A percentile compares a stretch with the other conserved stretches of the same genome.
Evolutionary conservation across 2,888 invertebrate species (phyloP).

Genomic region (Drosophila paramelanica): DNA sequence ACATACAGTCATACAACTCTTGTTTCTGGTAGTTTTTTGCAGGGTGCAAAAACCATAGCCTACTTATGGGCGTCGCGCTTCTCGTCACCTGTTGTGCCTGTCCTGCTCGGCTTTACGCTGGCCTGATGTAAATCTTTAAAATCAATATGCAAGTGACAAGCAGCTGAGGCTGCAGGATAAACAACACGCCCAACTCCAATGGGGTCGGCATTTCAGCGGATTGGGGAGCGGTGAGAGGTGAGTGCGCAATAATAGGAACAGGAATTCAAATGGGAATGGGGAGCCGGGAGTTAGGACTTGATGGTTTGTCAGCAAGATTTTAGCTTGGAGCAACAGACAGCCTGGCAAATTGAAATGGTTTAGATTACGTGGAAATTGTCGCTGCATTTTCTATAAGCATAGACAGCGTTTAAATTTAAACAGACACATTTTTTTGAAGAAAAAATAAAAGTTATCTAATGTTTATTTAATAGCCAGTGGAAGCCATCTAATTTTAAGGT

Average conservation of each 20-base stretch:
- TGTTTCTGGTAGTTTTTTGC: accelerated
- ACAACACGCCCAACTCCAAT: slow-evolving; percentile 13
- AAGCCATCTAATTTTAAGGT: slow-evolving; percentile 13
- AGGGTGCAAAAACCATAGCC: slow-evolving; percentile 42
- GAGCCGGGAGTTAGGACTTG: slow-evolving; percentile 30
- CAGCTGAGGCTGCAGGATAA: slow-evolving; percentile 49
- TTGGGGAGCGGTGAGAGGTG: slow-evolving; percentile 1
- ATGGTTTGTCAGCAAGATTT: slow-evolving; percentile 42
- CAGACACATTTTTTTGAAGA: not conserved
- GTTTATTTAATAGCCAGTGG: too few species aligned
- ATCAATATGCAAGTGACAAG: slow-evolving; percentile 70
- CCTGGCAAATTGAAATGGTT: slow-evolving; percentile 71
- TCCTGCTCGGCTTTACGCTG: slow-evolving; percentile 25
- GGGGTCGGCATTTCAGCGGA: slow-evolving; percentile 1
- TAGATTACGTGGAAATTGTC: slow-evolving; percentile 64
- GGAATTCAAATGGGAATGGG: slow-evolving; percentile 13
- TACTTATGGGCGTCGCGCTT: slow-evolving; percentile 39
- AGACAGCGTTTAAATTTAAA: slow-evolving; percentile 1
- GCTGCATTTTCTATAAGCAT: slow-evolving; percentile 11
- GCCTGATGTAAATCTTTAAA: slow-evolving; percentile 69
- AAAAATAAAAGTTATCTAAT: too few species aligned
- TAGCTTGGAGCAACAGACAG: slow-evolving; percentile 71
- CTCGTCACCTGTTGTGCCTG: slow-evolving; percentile 52
- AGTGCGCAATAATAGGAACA: not conserved
- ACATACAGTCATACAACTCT: not conserved